These are phyloP conservation scores for Aphelocoma californica DNA, from an alignment of 2,797 vertebrate species.

Conservation along the genomic window DNA sequence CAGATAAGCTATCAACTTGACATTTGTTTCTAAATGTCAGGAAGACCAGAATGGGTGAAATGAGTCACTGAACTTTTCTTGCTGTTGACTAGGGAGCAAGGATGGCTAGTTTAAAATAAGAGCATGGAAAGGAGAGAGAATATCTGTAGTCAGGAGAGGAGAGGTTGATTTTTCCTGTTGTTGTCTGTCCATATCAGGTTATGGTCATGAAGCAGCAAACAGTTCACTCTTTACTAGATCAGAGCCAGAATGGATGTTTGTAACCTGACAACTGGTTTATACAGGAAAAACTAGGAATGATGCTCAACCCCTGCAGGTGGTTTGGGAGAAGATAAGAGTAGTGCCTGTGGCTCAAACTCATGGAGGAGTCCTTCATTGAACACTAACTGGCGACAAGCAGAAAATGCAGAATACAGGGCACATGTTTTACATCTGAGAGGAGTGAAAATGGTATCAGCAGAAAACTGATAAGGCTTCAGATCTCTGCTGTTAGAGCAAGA, in stretches of 20 bases:
- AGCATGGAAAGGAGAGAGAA: neutral
- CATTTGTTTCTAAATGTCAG: conserved; percentile 32
- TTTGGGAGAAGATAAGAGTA: neutral
- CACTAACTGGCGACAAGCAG: neutral
- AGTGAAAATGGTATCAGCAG: neutral
- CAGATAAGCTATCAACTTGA: neutral
- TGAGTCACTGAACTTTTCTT: neutral
- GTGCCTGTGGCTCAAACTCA: neutral
- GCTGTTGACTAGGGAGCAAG: neutral
- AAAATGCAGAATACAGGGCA: neutral
- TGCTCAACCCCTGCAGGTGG: fast-evolving
- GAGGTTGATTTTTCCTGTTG: neutral
- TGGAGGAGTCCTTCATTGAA: neutral
- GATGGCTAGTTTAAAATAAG: neutral
- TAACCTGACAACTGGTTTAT: neutral
- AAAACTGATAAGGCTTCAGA: neutral
- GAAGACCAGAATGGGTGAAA: neutral
- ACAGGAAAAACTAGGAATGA: neutral
- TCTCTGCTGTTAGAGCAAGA: neutral
- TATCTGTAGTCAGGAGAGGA: neutral
- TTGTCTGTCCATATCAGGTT: neutral
- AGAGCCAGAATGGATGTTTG: neutral
- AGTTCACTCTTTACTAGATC: neutral
- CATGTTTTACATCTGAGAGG: neutral
- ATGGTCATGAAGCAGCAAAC: neutral